Evolutionary conservation across 2,888 invertebrate genomes (phyloP).

Genomic region (Lithophane socia): DNA sequence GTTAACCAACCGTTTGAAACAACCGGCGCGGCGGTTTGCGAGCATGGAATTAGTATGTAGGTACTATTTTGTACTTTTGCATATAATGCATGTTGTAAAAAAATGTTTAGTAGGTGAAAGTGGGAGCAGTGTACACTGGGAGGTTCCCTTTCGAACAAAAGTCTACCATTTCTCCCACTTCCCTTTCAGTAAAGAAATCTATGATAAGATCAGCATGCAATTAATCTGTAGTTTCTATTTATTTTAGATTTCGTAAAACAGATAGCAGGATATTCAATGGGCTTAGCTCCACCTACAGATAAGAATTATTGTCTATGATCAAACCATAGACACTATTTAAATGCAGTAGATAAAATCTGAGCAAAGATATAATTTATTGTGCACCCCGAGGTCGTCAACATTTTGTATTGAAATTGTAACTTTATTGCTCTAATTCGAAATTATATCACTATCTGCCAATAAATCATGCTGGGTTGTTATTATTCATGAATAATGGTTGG

Average conservation of each 20-base stretch:
- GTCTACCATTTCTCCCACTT: background rate
- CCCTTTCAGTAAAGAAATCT: conserved; percentile 9
- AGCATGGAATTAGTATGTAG: too few relatives aligned
- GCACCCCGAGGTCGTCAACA: conserved; percentile 51
- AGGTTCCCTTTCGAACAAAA: background rate
- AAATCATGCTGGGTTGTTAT: background rate
- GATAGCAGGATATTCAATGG: conserved; percentile 20
- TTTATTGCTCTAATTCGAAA: background rate
- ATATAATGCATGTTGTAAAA: background rate
- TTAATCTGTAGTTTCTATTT: conserved; percentile 24
- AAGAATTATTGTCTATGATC: conserved; percentile 41
- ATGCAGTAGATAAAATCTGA: conserved; percentile 33
- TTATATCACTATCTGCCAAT: background rate
- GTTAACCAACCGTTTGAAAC: too few relatives aligned
- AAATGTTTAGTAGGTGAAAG: too few relatives aligned
- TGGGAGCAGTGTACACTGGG: too few relatives aligned
- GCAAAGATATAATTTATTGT: conserved; percentile 31
- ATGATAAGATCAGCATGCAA: conserved; percentile 23
- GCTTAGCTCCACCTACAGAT: conserved; percentile 12
- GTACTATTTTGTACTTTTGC: background rate
- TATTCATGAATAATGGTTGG: background rate
- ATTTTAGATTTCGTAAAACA: conserved; percentile 26
- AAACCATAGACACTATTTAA: conserved; percentile 30
- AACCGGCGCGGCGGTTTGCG: too few relatives aligned
- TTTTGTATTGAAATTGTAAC: conserved; percentile 50